Conservation (phyloP, 2,113 vertebrate genomes). For the Bostrychus sinensis region DNA sequence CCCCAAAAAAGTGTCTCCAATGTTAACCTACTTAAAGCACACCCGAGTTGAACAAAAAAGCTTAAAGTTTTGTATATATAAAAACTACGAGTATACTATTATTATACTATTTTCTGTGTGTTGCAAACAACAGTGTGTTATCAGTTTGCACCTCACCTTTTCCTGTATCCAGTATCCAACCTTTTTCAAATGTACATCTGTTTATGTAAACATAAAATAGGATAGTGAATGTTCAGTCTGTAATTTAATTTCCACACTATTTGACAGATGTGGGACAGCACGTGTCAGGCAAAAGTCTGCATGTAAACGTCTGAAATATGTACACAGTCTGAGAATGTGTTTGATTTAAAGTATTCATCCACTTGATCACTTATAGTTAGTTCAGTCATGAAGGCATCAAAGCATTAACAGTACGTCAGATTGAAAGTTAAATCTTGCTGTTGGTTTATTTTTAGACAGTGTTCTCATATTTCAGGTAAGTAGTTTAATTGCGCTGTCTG, state of each 20-base stretch:
- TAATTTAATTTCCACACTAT: neutral
- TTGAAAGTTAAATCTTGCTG: neutral
- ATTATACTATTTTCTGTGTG: no score
- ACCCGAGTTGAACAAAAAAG: no score
- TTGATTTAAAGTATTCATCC: neutral
- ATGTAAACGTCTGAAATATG: neutral
- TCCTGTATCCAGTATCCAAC: no score
- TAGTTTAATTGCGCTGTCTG: neutral
- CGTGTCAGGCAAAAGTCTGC: neutral
- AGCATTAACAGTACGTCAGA: neutral
- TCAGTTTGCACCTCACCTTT: no score
- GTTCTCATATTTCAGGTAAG: neutral
- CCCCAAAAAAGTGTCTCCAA: no score
- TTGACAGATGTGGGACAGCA: neutral
- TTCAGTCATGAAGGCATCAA: neutral
- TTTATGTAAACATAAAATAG: neutral
- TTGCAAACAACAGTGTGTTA: no score
- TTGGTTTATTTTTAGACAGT: neutral
- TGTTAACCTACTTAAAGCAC: no score
- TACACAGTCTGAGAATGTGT: neutral
- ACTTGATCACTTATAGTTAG: neutral
- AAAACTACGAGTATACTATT: no score
- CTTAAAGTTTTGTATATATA: no score
- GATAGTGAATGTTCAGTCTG: neutral
- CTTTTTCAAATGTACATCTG: neutral